Evolutionary conservation across 2,797 vertebrate species (phyloP).

Genomic region (Phrynocephalus forsythii): DNA sequence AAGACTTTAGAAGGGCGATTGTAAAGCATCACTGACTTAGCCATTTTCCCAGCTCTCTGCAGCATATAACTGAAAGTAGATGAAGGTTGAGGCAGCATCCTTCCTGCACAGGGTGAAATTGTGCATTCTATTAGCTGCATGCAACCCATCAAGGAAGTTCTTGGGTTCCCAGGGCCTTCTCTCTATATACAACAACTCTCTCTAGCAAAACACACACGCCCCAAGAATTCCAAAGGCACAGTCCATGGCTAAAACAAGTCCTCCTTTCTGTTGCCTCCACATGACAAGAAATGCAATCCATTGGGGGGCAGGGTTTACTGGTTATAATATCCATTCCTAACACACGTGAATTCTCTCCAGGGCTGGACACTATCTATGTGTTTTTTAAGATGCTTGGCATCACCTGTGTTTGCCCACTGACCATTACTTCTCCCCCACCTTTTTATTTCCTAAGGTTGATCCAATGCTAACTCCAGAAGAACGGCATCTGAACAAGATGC

Average conservation of each 20-base stretch:
- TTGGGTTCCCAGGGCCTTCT: no score
- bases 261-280: no score
- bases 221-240: no score
- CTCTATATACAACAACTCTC: no score
- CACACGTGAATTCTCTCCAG: neutral
- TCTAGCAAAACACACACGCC: no score
- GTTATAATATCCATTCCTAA: neutral
- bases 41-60: neutral
- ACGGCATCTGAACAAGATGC: constrained; percentile 98
- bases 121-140: no score
- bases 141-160: no score
- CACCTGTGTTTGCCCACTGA: neutral
- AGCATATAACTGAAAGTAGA: neutral
- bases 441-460: constrained; percentile 84
- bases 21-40: neutral
- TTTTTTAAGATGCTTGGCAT: neutral
- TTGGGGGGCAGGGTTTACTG: neutral
- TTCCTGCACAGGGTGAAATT: neutral
- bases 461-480: constrained; percentile 97
- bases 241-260: no score
- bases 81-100: neutral
- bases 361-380: no score
- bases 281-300: no score
- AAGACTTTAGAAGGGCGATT: neutral
- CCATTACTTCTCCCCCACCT: neutral